Percentiles rank a stretch among this genome's conserved stretches.
Conservation (phyloP, 1,140 invertebrate genomes). For the Coptotermes formosanus region DNA sequence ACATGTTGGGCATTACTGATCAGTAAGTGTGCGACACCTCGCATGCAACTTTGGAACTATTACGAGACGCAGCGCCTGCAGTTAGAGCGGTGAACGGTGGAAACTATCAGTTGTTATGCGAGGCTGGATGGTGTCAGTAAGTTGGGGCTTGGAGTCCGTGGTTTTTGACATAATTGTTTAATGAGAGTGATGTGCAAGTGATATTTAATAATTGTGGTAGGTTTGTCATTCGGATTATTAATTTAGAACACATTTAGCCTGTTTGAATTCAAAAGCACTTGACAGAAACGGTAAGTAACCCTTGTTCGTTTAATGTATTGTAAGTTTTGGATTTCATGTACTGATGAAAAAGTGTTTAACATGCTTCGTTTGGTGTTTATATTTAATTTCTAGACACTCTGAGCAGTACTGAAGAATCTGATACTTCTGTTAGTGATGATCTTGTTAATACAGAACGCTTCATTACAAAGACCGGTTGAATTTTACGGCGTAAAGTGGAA, state of each 20-base stretch:
- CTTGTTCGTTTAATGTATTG: neutral
- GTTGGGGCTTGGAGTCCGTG: neutral
- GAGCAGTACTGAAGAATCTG: no score
- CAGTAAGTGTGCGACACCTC: neutral
- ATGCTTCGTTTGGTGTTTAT: no score
- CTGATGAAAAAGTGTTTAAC: no score
- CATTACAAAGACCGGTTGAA: no score
- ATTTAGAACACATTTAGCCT: neutral
- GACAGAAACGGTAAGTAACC: neutral
- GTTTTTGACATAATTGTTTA: neutral
- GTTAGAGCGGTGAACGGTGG: neutral
- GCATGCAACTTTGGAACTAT: neutral
- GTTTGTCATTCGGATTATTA: neutral
- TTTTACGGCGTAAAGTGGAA: no score
- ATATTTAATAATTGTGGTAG: neutral
- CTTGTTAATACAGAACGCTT: no score
- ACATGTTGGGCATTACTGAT: neutral
- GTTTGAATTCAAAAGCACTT: neutral
- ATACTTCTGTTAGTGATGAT: no score
- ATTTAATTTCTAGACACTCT: no score
- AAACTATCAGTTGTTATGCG: neutral
- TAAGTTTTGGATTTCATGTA: neutral
- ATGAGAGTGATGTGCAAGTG: constrained; percentile 18
- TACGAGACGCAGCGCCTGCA: neutral
- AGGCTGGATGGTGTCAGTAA: neutral